Percentiles rank a stretch among this genome's conserved stretches.
phyloP scores from a whole-genome alignment of 92 coral and sea anemone species.

The Porites rus region DNA sequence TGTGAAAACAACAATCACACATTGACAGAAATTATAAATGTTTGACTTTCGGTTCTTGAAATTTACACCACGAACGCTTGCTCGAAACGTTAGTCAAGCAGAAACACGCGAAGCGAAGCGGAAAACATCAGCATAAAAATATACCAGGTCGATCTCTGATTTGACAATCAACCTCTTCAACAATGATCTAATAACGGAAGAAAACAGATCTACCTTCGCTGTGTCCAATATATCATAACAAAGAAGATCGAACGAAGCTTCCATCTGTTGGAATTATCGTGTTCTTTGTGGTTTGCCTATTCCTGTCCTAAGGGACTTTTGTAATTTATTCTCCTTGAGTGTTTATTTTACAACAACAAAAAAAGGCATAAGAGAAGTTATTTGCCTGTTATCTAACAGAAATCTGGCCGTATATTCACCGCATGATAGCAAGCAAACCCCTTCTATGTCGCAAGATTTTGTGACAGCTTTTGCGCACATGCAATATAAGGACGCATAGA shows the following conservation, averaged over 20 bases:
- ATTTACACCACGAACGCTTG: background rate
- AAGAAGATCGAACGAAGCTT: background rate
- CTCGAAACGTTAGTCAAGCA: background rate
- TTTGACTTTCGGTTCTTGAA: background rate
- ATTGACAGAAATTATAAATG: conserved; percentile 18
- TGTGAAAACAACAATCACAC: conserved; percentile 41
- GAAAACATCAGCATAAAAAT: conserved; percentile 2
- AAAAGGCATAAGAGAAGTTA: background rate
- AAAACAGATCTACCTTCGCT: conserved; percentile 6
- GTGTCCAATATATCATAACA: conserved; percentile 5
- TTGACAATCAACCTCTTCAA: background rate
- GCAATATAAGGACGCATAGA: background rate
- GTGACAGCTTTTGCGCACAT: background rate
- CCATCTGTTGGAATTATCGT: background rate
- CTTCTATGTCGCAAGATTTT: background rate
- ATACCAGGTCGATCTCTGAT: background rate
- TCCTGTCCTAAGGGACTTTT: conserved; percentile 23
- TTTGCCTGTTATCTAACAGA: background rate
- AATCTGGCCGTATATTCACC: background rate
- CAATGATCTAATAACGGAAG: conserved; percentile 3
- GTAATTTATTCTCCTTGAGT: background rate
- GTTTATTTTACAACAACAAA: conserved; percentile 11
- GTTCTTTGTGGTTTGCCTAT: conserved; percentile 9
- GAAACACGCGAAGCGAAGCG: background rate
- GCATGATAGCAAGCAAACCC: background rate